phyloP scores from a whole-genome alignment of 2,888 invertebrate species.

The Fragum sueziense region DNA sequence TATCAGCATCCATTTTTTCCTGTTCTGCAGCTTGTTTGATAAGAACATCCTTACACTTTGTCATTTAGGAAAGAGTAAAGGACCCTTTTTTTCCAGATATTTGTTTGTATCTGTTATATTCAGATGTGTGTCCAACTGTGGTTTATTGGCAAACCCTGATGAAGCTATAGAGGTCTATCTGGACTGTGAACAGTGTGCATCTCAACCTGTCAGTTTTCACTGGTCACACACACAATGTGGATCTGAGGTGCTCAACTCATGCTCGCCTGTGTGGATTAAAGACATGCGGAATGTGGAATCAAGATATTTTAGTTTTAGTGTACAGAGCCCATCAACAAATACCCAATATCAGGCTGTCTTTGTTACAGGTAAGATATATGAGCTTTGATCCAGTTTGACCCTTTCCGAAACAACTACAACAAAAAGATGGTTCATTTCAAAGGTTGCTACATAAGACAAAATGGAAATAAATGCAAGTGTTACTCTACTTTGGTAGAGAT shows the following conservation, averaged over 20 bases:
- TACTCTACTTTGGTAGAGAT: no score
- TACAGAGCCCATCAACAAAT: not conserved
- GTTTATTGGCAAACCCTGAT: not conserved
- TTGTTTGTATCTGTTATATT: not conserved
- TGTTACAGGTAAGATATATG: slow-evolving; percentile 21
- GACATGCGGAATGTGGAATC: not conserved
- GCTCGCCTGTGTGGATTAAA: not conserved
- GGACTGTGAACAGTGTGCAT: not conserved
- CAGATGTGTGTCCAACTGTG: slow-evolving; percentile 32
- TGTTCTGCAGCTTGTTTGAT: no score
- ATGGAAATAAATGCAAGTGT: no score
- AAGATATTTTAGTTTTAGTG: not conserved
- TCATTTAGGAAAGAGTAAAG: no score
- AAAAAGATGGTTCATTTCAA: no score
- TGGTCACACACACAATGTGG: slow-evolving; percentile 16
- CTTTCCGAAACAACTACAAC: no score
- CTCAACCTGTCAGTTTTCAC: not conserved
- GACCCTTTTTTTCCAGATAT: not conserved
- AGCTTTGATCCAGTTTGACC: no score
- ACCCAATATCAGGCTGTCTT: slow-evolving; percentile 6
- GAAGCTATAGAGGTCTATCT: not conserved
- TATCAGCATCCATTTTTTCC: no score
- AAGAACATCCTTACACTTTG: no score
- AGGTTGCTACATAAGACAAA: no score
- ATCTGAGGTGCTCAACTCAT: not conserved